Percentiles rank a stretch among this genome's conserved stretches.
These are phyloP conservation scores for Tamandua tetradactyla DNA, from an alignment of 2,797 vertebrate genomes.

Conservation along the genomic window DNA sequence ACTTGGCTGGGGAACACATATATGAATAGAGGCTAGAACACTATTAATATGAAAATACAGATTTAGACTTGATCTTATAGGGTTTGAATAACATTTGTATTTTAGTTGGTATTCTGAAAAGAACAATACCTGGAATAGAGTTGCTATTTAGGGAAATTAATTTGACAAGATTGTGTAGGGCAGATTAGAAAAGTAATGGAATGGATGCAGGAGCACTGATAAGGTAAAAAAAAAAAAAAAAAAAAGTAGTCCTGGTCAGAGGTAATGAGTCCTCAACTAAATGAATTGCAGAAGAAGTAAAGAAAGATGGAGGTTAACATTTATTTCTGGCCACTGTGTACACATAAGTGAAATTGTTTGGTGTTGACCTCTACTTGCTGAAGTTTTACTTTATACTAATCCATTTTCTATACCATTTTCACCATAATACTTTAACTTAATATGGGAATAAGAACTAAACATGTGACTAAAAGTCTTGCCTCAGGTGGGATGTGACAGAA, in stretches of 20 bases:
- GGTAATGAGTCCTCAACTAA: background rate
- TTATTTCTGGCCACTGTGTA: background rate
- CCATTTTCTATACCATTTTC: background rate
- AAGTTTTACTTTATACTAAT: background rate
- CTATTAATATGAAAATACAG: background rate
- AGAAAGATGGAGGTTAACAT: background rate
- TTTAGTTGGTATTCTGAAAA: constrained; percentile 39
- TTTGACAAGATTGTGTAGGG: constrained; percentile 52
- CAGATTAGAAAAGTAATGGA: constrained; percentile 46
- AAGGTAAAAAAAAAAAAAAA: constrained; percentile 24
- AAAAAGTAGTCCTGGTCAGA: too few species aligned
- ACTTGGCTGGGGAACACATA: background rate
- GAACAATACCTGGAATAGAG: constrained; percentile 30
- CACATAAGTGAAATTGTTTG: background rate
- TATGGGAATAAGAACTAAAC: background rate
- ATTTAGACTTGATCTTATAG: background rate
- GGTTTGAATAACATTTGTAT: background rate
- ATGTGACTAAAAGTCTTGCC: background rate
- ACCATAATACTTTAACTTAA: background rate
- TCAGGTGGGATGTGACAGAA: background rate
- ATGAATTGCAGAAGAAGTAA: constrained; percentile 11
- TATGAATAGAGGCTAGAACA: background rate
- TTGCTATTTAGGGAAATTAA: constrained; percentile 62
- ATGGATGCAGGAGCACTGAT: constrained; percentile 31
- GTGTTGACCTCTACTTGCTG: background rate